Percentiles rank a stretch among this genome's conserved stretches.
Conservation (phyloP, 1,140 invertebrate genomes). For the Drosophila murphyi region DNA sequence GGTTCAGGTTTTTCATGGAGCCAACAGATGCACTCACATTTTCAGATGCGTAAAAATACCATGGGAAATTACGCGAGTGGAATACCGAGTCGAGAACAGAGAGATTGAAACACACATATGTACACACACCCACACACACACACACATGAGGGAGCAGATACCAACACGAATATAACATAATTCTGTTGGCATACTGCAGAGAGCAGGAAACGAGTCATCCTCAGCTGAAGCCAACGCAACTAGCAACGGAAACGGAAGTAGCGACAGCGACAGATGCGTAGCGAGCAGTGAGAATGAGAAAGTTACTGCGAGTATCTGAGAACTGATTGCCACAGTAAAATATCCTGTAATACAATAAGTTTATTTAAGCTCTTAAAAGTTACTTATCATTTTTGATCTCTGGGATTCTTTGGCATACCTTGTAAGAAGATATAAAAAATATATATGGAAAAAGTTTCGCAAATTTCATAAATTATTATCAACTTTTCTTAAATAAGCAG, state of each 20-base stretch:
- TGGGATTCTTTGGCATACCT: too few relatives aligned
- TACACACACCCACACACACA: constrained; percentile 23
- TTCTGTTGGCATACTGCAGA: constrained; percentile 70
- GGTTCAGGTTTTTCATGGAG: neutral
- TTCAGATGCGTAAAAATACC: constrained; percentile 60
- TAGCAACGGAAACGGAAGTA: constrained; percentile 77
- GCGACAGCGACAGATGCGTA: constrained; percentile 57
- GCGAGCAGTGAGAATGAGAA: constrained; percentile 27
- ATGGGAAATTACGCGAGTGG: constrained; percentile 81
- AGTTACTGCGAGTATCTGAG: constrained; percentile 25
- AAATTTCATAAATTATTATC: too few relatives aligned
- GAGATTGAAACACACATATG: constrained; percentile 3
- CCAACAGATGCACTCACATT: constrained; percentile 62
- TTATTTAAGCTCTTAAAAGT: too few relatives aligned
- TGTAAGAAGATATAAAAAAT: too few relatives aligned
- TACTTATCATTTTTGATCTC: too few relatives aligned
- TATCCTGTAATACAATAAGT: too few relatives aligned
- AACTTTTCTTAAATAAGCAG: too few relatives aligned
- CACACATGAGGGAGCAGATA: constrained; percentile 14
- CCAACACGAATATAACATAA: constrained; percentile 63
- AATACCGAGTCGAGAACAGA: constrained; percentile 45
- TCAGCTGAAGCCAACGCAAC: constrained; percentile 58
- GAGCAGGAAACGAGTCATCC: neutral
- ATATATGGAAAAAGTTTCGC: too few relatives aligned
- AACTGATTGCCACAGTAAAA: constrained; percentile 67